These are phyloP conservation scores for Saturnia japonica DNA, from an alignment of 2,888 invertebrate genomes.

Conservation along the genomic window DNA sequence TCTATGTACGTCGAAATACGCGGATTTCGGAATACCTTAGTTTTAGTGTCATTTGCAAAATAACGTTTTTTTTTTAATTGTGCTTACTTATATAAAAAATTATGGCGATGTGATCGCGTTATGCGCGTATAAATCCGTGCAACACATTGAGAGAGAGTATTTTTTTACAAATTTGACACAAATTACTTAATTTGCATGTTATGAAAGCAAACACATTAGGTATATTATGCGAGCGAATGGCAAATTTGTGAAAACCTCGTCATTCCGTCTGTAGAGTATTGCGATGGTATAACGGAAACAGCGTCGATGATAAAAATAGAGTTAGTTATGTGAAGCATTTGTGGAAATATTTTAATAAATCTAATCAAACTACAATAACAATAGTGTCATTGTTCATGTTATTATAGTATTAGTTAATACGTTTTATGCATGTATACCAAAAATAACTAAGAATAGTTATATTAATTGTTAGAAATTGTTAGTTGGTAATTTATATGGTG, in stretches of 20 bases:
- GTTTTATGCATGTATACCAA: slow-evolving; percentile 49
- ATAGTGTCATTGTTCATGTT: neutral
- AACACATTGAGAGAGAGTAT: neutral
- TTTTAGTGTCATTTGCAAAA: neutral
- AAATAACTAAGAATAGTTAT: slow-evolving; percentile 55
- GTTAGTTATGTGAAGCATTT: neutral
- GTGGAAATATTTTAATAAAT: neutral
- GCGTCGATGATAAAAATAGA: neutral
- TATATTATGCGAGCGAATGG: neutral
- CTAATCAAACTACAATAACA: neutral
- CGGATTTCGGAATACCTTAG: neutral
- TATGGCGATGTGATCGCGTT: neutral
- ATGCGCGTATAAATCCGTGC: neutral
- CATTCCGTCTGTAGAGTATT: neutral
- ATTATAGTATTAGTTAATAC: slow-evolving; percentile 12
- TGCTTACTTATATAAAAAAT: neutral
- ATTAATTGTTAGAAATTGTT: slow-evolving; percentile 28
- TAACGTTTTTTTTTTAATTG: neutral
- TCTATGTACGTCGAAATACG: too few relatives aligned
- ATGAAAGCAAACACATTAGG: neutral
- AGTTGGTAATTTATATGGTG: slow-evolving; percentile 3
- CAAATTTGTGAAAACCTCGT: neutral
- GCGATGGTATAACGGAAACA: neutral
- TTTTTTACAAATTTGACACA: neutral
- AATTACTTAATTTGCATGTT: neutral